A percentile compares a stretch with the other conserved stretches of the same genome.
phyloP scores from a whole-genome alignment of 2,113 vertebrate species.

The Abramis brama region DNA sequence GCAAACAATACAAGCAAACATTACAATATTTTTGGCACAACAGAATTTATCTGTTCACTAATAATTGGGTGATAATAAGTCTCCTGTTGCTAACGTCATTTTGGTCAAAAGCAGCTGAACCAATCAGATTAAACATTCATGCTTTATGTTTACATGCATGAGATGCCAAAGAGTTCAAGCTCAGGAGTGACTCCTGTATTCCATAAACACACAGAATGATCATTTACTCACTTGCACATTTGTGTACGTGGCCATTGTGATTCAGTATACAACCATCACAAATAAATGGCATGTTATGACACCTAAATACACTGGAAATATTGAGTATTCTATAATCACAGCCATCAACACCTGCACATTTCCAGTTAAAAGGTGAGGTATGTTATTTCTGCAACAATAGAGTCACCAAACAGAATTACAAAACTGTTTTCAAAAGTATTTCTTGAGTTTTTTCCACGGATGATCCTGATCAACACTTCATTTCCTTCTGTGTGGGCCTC shows the following conservation, averaged over 20 bases:
- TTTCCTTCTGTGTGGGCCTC: too few relatives aligned
- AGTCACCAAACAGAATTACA: background rate
- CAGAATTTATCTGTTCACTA: background rate
- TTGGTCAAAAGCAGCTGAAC: constrained; percentile 2
- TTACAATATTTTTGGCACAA: background rate
- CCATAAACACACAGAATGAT: constrained; percentile 14
- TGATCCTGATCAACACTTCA: background rate
- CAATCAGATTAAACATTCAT: background rate
- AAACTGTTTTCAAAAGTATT: background rate
- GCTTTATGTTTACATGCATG: background rate
- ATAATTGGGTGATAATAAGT: background rate
- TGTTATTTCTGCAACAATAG: constrained; percentile 5
- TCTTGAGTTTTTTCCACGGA: background rate
- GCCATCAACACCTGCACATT: background rate
- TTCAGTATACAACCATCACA: background rate
- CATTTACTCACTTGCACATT: background rate
- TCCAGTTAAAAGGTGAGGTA: constrained; percentile 9
- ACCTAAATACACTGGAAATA: background rate
- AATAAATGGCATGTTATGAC: constrained; percentile 25
- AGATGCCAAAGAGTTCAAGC: background rate
- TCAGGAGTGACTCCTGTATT: constrained; percentile 17
- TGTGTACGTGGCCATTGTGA: constrained; percentile 15
- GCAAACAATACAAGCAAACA: background rate
- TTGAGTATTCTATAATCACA: background rate
- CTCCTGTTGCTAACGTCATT: background rate